phyloP scores from a whole-genome alignment of 2,888 invertebrate species.

The Gastracanthus pulcherrimus region DNA sequence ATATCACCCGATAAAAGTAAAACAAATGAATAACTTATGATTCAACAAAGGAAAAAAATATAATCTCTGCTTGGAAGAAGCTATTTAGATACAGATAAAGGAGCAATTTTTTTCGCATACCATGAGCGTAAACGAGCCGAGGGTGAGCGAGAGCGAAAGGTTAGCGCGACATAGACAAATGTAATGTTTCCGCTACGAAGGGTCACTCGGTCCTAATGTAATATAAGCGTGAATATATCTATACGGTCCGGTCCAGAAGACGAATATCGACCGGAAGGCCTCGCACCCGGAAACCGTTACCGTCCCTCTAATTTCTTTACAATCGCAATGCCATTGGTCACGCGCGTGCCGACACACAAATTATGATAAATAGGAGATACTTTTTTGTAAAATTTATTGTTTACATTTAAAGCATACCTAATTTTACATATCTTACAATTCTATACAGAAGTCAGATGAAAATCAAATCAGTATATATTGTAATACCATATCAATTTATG shows the following conservation, averaged over 20 bases:
- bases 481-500: too few relatives aligned
- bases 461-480: too few relatives aligned
- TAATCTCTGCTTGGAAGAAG: neutral
- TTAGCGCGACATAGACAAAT: constrained; percentile 64
- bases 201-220: constrained; percentile 64
- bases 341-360: constrained; percentile 66
- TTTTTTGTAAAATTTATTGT: neutral
- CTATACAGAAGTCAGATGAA: too few relatives aligned
- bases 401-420: neutral
- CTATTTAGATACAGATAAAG: constrained; percentile 34
- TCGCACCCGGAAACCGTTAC: constrained; percentile 72
- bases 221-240: constrained; percentile 54
- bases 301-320: constrained; percentile 77
- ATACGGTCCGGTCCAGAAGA: constrained; percentile 68
- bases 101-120: neutral
- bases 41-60: neutral
- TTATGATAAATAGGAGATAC: constrained; percentile 20
- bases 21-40: neutral
- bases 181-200: constrained; percentile 65
- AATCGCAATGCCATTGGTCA: constrained; percentile 75
- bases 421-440: too few relatives aligned
- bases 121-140: constrained; percentile 21
- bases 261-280: constrained; percentile 74
- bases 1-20: neutral
- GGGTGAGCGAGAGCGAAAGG: constrained; percentile 2